Evolutionary conservation across 2,797 vertebrate species (phyloP), one percentile per base, ranked within the genome.

Genomic region (Poecilia velifera): DNA sequence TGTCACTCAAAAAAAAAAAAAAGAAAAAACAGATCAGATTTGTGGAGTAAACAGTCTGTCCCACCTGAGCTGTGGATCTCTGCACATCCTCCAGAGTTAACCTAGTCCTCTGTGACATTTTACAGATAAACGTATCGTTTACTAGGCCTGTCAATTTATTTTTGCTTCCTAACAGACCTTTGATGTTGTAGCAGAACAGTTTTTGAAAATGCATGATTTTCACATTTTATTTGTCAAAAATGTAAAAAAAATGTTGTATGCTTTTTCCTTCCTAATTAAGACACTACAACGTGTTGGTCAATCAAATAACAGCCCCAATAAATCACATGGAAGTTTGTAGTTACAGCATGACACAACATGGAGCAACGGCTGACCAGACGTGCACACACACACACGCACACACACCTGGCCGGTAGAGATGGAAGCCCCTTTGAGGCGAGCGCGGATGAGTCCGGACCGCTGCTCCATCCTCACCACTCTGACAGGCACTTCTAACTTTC

Each of bases 391-490:
- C 41, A 8, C 41, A 1, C 41, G 8, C 41, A 41, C 41, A 41
- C 41, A 41, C 41, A 41, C 94, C 94, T 98, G 98, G 86, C 98
- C 98, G 66, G 97, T 98, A 77, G 98, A 99, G 84, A 97, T 94
- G 31, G 98, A 97, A 2, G 98, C 98, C 71, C 98, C 98, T 94
- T 98, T 98, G 86, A 99, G 97, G 66, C 98, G 97, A 75, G 98
- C 98, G 51, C 98, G 96, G 83, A 99, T 99, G 82, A 99, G 94
- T 76, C 98, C 98, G 5, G 98, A 99, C 72, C 98, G 97, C 82
- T 99, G 97, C 83, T 99, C 98, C 98, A 99, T 99, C 90, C 98
- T 96, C 91, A 99, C 96, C 73, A 99, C 97, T 72, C 96, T 95
- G 88, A 99, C 97, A 8, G 97, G 98, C 73, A 99, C 96, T 91